Conservation (phyloP, 1,140 invertebrate species). For the Neodiprion virginianus region DNA sequence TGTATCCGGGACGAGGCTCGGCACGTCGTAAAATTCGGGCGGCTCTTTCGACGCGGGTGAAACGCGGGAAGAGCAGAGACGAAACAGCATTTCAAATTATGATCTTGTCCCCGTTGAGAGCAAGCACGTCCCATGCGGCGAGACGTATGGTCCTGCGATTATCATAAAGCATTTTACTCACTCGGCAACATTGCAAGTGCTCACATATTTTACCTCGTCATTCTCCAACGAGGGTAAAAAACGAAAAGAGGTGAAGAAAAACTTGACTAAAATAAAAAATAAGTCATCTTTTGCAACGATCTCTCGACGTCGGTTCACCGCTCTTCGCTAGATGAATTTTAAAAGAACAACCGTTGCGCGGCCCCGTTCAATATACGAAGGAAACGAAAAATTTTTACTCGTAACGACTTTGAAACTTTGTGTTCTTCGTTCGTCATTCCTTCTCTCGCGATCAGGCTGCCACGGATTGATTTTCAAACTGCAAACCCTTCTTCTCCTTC, state of each 20-base stretch:
- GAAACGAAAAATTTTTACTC: too few species aligned
- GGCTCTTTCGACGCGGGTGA: background rate
- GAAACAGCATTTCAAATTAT: conserved; percentile 6
- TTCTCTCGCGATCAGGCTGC: too few species aligned
- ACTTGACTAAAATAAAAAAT: too few species aligned
- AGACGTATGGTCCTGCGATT: background rate
- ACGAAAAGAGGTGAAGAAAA: background rate
- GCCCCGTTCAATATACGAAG: too few species aligned
- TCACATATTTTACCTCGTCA: background rate
- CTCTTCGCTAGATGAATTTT: background rate
- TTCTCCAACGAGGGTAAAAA: background rate
- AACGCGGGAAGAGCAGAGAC: background rate
- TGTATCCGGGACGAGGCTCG: background rate
- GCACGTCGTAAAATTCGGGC: background rate
- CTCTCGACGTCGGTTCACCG: background rate
- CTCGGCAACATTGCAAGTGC: conserved; percentile 6
- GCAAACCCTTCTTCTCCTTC: too few species aligned
- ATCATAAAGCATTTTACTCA: conserved; percentile 3
- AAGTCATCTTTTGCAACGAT: background rate
- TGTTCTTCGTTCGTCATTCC: too few species aligned
- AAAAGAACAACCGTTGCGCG: background rate
- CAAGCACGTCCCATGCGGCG: background rate
- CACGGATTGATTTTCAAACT: too few species aligned
- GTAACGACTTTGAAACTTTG: too few species aligned
- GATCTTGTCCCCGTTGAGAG: conserved; percentile 3